Percentiles rank a stretch among this genome's conserved stretches.
These are phyloP conservation scores for Dryobotodes eremita DNA, from an alignment of 2,888 invertebrate species.

Conservation along the genomic window DNA sequence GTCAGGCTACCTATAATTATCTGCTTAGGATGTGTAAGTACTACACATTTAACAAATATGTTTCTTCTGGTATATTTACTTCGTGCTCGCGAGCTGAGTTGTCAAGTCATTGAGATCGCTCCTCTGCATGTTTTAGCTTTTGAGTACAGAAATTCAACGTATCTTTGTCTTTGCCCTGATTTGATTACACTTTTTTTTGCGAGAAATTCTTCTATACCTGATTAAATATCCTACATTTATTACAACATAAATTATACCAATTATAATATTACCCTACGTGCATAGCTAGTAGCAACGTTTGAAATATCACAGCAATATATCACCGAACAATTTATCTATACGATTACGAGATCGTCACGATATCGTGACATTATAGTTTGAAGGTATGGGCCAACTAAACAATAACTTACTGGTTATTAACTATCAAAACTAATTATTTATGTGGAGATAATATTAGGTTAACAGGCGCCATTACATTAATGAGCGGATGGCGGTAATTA, in stretches of 20 bases:
- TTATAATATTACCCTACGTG: conserved; percentile 20
- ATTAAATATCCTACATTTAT: neutral
- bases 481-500: conserved; percentile 39
- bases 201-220: neutral
- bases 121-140: neutral
- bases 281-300: conserved; percentile 33
- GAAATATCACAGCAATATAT: conserved; percentile 56
- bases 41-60: neutral
- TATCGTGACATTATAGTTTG: conserved; percentile 58
- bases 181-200: neutral
- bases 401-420: conserved; percentile 49
- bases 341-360: conserved; percentile 62
- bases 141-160: neutral
- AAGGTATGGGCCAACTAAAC: conserved; percentile 48
- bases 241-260: conserved; percentile 19
- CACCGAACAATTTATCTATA: conserved; percentile 59
- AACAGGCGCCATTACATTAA: conserved; percentile 53
- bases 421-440: conserved; percentile 57
- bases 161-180: neutral
- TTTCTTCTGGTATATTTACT: neutral
- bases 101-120: neutral
- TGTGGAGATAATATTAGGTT: conserved; percentile 38
- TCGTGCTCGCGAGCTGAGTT: neutral
- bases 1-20: neutral
- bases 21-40: neutral